These are phyloP conservation scores for Pangasius macronema DNA, from an alignment of 2,797 vertebrate genomes.

Conservation along the genomic window DNA sequence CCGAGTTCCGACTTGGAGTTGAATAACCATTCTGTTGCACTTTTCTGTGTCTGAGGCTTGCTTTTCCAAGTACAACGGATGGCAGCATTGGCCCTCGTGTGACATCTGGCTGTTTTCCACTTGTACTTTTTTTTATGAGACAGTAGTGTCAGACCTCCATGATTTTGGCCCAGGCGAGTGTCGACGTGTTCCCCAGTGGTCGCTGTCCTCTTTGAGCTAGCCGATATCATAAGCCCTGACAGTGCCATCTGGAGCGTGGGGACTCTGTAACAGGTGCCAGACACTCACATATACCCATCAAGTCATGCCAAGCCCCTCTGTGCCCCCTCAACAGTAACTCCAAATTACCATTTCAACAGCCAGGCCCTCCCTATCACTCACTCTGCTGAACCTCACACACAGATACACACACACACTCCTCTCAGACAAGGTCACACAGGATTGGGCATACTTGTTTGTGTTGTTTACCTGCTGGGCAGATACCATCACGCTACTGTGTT, in stretches of 20 bases:
- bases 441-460: slow-evolving; percentile 30
- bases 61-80: background rate
- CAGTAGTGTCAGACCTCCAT: background rate
- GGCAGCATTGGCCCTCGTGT: background rate
- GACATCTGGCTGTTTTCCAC: background rate
- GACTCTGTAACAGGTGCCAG: slow-evolving; percentile 44
- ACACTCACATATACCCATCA: slow-evolving; percentile 42
- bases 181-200: slow-evolving; percentile 28
- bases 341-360: slow-evolving; percentile 40
- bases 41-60: background rate
- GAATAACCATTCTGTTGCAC: background rate
- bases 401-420: slow-evolving; percentile 12
- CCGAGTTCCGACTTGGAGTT: background rate
- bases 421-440: slow-evolving; percentile 42
- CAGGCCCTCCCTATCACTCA: slow-evolving; percentile 38
- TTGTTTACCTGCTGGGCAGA: slow-evolving; percentile 46
- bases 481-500: slow-evolving; percentile 30
- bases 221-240: slow-evolving; percentile 48
- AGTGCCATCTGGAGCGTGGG: slow-evolving; percentile 51
- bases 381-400: slow-evolving; percentile 4
- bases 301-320: slow-evolving; percentile 43
- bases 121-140: background rate
- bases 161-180: background rate
- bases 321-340: slow-evolving; percentile 39
- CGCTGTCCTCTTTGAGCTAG: slow-evolving; percentile 40